phyloP scores from a whole-genome alignment of 2,797 vertebrate genomes.

The Xenops minutus region DNA sequence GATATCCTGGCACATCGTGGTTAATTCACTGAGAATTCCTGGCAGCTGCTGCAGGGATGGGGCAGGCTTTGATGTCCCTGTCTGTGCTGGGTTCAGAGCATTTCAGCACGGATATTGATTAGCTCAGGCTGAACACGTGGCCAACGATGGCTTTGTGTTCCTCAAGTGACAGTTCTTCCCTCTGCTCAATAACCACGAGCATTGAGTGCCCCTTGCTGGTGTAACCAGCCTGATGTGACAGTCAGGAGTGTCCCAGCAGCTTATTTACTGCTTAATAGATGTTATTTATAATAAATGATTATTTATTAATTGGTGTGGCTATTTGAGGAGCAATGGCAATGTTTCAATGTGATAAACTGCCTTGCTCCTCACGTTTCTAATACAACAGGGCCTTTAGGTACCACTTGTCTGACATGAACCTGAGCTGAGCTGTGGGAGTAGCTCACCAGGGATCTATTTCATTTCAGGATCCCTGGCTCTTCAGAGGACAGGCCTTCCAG shows the following conservation, averaged over 20 bases:
- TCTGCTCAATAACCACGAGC: neutral
- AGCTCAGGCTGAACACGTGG: too few species aligned
- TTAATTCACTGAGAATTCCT: neutral
- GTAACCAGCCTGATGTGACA: neutral
- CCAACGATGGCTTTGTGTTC: too few species aligned
- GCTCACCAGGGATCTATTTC: neutral
- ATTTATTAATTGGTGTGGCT: neutral
- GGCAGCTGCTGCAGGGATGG: neutral
- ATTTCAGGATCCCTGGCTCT: neutral
- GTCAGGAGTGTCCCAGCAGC: fast-evolving
- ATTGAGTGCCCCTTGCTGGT: neutral
- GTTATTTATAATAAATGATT: neutral
- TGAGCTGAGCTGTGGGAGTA: neutral
- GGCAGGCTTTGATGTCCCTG: neutral
- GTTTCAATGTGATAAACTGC: neutral
- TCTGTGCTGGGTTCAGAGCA: neutral
- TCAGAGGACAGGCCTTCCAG: neutral
- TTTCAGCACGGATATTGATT: neutral
- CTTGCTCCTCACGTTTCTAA: neutral
- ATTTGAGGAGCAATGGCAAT: neutral
- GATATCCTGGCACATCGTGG: neutral
- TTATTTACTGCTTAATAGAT: neutral
- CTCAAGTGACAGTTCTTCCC: neutral
- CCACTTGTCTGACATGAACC: neutral
- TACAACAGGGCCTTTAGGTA: neutral